phyloP scores from a whole-genome alignment of 2,888 invertebrate genomes.

The Branchipolynoe longqiensis region DNA sequence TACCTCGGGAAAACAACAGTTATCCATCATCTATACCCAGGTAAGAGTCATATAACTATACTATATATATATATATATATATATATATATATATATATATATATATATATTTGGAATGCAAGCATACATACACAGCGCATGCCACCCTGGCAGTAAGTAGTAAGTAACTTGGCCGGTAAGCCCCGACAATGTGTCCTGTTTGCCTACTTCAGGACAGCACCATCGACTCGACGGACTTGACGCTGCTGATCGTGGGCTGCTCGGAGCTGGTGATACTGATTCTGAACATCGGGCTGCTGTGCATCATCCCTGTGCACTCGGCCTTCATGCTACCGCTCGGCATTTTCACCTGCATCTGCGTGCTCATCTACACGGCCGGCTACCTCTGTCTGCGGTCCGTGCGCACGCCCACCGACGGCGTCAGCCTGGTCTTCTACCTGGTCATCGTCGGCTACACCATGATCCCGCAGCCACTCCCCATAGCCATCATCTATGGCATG shows the following conservation, averaged over 20 bases:
- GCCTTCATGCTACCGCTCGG: slow-evolving; percentile 23
- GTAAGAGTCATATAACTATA: no score
- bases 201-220: slow-evolving; percentile 11
- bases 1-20: no score
- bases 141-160: no score
- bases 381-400: slow-evolving; percentile 38
- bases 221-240: neutral
- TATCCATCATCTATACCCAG: no score
- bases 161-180: no score
- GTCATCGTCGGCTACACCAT: slow-evolving; percentile 40
- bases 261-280: slow-evolving; percentile 33
- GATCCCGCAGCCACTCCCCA: slow-evolving; percentile 31
- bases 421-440: slow-evolving; percentile 15
- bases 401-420: slow-evolving; percentile 21
- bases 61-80: no score
- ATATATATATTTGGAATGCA: no score
- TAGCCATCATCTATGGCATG: slow-evolving; percentile 30
- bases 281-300: slow-evolving; percentile 3
- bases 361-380: slow-evolving; percentile 53
- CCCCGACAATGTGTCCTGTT: neutral
- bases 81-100: no score
- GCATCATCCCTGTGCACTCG: slow-evolving; percentile 42
- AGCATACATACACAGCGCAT: no score
- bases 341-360: slow-evolving; percentile 15
- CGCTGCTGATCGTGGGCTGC: slow-evolving; percentile 8